These are phyloP conservation scores for Tupaia tana DNA, from an alignment of 2,113 vertebrate genomes.

Conservation along the genomic window DNA sequence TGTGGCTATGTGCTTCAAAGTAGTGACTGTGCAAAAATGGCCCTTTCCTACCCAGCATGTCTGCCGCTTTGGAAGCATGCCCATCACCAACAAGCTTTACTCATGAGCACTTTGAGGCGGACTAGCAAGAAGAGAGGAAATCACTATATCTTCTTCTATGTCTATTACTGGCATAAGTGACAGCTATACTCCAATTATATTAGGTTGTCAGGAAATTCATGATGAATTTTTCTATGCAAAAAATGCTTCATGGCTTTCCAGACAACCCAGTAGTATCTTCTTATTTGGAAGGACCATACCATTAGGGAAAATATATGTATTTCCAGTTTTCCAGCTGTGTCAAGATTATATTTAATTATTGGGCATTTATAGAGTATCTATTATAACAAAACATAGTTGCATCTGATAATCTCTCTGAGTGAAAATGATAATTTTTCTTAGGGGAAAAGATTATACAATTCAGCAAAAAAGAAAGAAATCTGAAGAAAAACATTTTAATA, in stretches of 20 bases:
- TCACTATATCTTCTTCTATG: neutral
- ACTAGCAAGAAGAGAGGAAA: neutral
- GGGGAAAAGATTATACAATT: neutral
- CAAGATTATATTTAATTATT: constrained; percentile 17
- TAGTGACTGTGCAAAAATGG: neutral
- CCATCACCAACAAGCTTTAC: neutral
- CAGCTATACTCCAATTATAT: neutral
- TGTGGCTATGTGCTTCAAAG: neutral
- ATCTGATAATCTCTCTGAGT: neutral
- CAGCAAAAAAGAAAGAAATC: neutral
- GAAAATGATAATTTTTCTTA: neutral
- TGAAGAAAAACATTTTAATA: neutral
- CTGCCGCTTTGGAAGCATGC: neutral
- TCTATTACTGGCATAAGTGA: neutral
- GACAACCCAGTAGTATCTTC: neutral
- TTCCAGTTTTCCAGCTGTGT: neutral
- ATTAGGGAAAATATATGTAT: neutral
- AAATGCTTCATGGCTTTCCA: no score
- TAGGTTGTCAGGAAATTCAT: no score
- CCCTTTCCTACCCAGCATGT: neutral
- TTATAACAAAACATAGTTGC: neutral
- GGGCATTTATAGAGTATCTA: neutral
- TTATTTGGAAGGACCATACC: neutral
- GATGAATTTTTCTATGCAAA: no score
- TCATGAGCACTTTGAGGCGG: neutral